phyloP scores from a whole-genome alignment of 2,888 invertebrate species.

The Luperina nickerlii region DNA sequence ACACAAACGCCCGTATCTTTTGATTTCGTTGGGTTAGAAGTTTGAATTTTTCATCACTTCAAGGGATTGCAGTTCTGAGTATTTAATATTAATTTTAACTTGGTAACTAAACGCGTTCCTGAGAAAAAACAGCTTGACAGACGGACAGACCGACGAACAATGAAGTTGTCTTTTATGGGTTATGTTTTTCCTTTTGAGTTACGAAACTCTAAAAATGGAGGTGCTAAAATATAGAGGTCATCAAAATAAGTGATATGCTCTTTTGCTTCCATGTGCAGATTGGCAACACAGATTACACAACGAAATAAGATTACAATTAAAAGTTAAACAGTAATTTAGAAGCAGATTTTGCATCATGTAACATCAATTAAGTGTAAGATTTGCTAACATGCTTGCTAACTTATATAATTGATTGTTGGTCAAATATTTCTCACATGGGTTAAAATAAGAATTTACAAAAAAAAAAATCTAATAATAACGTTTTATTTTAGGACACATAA shows the following conservation, averaged over 20 bases:
- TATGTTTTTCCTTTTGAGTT: too few species aligned
- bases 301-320: not conserved
- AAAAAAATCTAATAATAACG: not conserved
- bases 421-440: not conserved
- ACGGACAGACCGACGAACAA: too few species aligned
- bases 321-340: not conserved
- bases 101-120: too few species aligned
- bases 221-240: not conserved
- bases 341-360: constrained; percentile 2
- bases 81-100: too few species aligned
- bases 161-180: too few species aligned
- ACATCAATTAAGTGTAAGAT: not conserved
- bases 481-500: not conserved
- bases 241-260: not conserved
- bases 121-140: too few species aligned
- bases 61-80: too few species aligned
- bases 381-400: not conserved
- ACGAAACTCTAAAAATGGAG: not conserved
- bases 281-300: constrained; percentile 9
- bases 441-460: not conserved
- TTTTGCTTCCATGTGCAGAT: not conserved
- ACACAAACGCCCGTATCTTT: too few species aligned
- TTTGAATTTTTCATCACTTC: too few species aligned
- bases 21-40: too few species aligned
- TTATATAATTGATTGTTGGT: not conserved